Evolutionary conservation across 2,888 invertebrate genomes (phyloP).

Genomic region (Oasisia sp.): DNA sequence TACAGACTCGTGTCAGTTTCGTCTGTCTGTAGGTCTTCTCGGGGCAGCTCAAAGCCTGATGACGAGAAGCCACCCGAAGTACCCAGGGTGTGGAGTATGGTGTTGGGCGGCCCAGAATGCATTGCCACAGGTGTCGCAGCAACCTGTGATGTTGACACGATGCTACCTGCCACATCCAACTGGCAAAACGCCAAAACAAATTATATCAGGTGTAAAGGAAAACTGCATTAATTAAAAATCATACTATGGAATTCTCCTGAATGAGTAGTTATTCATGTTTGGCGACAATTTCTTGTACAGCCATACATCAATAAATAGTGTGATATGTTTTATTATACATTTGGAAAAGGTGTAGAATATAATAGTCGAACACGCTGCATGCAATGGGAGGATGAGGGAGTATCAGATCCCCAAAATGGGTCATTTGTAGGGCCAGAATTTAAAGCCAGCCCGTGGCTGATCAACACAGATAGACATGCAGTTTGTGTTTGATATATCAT

Average conservation of each 20-base stretch:
- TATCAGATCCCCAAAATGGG: no score
- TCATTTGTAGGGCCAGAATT: no score
- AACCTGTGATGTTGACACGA: not conserved
- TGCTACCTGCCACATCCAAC: not conserved
- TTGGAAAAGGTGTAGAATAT: no score
- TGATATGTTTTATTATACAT: not conserved
- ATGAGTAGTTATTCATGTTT: not conserved
- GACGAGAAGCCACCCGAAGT: not conserved
- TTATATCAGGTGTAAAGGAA: not conserved
- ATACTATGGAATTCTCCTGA: not conserved
- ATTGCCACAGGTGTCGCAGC: not conserved
- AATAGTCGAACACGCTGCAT: no score
- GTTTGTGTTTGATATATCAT: no score
- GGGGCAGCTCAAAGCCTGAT: not conserved
- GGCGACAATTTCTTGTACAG: not conserved
- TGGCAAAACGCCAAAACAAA: conserved; percentile 12
- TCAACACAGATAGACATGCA: no score
- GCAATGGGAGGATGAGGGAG: no score
- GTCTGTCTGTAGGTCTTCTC: conserved; percentile 26
- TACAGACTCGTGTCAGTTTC: conserved; percentile 45
- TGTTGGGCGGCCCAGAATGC: not conserved
- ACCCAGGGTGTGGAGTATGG: not conserved
- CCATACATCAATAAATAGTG: not conserved
- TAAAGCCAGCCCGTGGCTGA: no score
- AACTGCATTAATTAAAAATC: not conserved